Evolutionary conservation across 2,888 invertebrate genomes (phyloP), one percentile per base, ranked within the genome.

Genomic region (Drosophila mimetica): DNA sequence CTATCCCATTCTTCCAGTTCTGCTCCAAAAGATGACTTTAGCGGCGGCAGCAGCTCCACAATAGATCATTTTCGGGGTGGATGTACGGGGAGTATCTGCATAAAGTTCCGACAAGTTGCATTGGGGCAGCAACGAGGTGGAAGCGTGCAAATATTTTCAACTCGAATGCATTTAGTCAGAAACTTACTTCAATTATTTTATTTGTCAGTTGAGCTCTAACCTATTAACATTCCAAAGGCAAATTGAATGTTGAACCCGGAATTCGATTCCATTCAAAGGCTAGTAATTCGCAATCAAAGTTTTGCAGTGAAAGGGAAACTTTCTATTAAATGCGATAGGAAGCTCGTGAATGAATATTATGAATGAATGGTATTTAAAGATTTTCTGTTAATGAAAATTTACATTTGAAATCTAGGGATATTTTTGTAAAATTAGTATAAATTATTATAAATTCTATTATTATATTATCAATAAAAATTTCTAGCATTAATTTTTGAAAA

Each of bases 61-160:
- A 88, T 84, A 86, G 85, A 84, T 84, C 84, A 84, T 86, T 78
- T 74, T 52, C 44, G 52, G 51, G 60, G 16, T 36, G 13, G 13
- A 7, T 42, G 20, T 6, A 20, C 13, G 7, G 1, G 52, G n/a
- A 20, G 28, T 72, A 84, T 75, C 84, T 77, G 78, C 81, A 69
- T 39, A 81, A 87, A 82, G 86, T 87, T 82, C 65, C 70, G 22
- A 41, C 66, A 76, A 65, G 76, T 78, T 74, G 64, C 61, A 76
- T 47, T 28, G 66, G 46, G 63, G 37, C 52, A 20, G 32, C 42
- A 46, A 36, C 34, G 36, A 44, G 20, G 57, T 28, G 46, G 36
- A 51, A 58, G 58, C 36, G 51, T 75, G 53, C 69, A 76, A 83
- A 83, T 74, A 79, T 79, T 83, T 87, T 71, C 77, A 74, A 70